These are phyloP conservation scores for Oxyteleia sp. DNA, from an alignment of 2,888 invertebrate species.

Conservation along the genomic window DNA sequence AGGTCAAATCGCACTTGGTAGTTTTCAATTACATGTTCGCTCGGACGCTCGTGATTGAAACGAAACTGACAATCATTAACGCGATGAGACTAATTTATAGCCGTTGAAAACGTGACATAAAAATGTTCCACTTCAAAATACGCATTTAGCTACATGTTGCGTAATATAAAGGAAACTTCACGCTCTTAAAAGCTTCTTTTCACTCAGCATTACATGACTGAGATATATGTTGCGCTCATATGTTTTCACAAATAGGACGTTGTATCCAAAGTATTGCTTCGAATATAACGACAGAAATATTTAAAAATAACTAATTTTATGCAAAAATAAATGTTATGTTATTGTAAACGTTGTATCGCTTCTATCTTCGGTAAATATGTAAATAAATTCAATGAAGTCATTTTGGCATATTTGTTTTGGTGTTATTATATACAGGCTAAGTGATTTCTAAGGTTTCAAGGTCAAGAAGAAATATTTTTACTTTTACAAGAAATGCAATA, in stretches of 20 bases:
- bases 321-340: too few species aligned
- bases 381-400: too few species aligned
- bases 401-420: too few species aligned
- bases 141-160: slow-evolving; percentile 58
- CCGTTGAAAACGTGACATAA: slow-evolving; percentile 40
- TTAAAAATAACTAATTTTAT: slow-evolving; percentile 20
- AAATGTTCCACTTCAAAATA: slow-evolving; percentile 60
- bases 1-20: too few species aligned
- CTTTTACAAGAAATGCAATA: too few species aligned
- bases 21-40: neutral
- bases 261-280: slow-evolving; percentile 39
- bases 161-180: slow-evolving; percentile 62
- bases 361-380: too few species aligned
- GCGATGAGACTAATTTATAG: slow-evolving; percentile 23
- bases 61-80: neutral
- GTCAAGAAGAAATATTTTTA: too few species aligned
- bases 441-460: too few species aligned
- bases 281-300: slow-evolving; percentile 29
- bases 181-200: slow-evolving; percentile 69
- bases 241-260: slow-evolving; percentile 44
- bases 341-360: too few species aligned
- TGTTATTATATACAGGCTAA: too few species aligned
- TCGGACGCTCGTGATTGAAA: neutral
- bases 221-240: slow-evolving; percentile 26
- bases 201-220: slow-evolving; percentile 51